Conservation (phyloP, 2,797 vertebrate genomes). For the Chiroxiphia lanceolata region DNA sequence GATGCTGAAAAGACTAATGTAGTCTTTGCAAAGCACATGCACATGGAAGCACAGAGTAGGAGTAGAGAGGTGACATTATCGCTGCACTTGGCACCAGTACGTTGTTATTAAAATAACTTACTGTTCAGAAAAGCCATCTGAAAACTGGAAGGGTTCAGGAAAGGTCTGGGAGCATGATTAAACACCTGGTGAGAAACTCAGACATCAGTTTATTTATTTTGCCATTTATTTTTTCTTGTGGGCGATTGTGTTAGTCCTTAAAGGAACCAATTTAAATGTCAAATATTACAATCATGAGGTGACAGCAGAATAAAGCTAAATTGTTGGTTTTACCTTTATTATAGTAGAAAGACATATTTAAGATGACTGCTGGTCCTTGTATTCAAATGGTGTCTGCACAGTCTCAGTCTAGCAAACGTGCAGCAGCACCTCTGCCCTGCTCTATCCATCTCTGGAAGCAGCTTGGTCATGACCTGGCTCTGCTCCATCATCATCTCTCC, state of each 20-base stretch:
- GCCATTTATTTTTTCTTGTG: neutral
- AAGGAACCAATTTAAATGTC: neutral
- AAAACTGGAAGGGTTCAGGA: neutral
- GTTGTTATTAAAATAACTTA: constrained; percentile 15
- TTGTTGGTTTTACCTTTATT: neutral
- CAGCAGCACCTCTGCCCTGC: neutral
- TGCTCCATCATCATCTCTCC: neutral
- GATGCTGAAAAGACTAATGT: constrained; percentile 54
- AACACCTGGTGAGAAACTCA: neutral
- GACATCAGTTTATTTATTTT: constrained; percentile 10
- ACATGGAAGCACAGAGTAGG: constrained; percentile 44
- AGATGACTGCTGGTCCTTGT: neutral
- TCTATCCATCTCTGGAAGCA: neutral
- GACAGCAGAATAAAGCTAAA: neutral
- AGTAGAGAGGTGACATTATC: constrained; percentile 40
- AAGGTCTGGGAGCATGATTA: neutral
- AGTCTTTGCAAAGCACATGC: constrained; percentile 42
- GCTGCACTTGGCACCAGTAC: neutral
- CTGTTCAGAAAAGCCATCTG: constrained; percentile 16
- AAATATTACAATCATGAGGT: neutral
- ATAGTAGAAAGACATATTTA: neutral
- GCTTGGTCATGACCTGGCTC: neutral
- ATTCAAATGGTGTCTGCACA: neutral
- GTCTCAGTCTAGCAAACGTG: neutral
- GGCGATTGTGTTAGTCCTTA: neutral